These are phyloP conservation scores for Poecilobothrus nobilitatus DNA, from an alignment of 2,888 invertebrate species.

Conservation along the genomic window DNA sequence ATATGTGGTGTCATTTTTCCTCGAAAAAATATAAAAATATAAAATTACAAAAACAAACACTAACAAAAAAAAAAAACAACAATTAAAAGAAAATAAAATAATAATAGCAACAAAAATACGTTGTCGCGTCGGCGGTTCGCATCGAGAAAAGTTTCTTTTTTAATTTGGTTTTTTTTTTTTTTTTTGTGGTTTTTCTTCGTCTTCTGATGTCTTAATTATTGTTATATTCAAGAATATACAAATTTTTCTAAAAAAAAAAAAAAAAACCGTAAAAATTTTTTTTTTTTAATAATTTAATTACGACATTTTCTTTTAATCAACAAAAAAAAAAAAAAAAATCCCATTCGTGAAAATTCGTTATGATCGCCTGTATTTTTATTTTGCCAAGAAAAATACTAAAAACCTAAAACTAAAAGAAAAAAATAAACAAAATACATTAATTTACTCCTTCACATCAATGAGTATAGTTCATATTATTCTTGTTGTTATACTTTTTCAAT, in stretches of 20 bases:
- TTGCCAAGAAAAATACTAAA: not conserved
- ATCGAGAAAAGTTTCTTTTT: too few species aligned
- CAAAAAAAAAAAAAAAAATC: not conserved
- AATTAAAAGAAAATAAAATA: not conserved
- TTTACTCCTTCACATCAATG: too few species aligned
- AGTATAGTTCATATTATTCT: too few species aligned
- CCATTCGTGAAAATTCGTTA: not conserved
- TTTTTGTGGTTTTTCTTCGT: not conserved
- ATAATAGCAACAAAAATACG: not conserved
- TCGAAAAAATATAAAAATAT: not conserved
- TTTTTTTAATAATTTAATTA: constrained; percentile 4
- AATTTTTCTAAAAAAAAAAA: not conserved
- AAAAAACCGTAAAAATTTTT: not conserved
- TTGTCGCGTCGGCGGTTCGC: not conserved
- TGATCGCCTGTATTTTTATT: not conserved
- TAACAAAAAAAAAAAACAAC: not conserved
- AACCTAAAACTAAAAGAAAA: too few species aligned
- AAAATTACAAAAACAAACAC: not conserved
- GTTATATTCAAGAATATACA: not conserved
- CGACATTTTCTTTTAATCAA: constrained; percentile 1
- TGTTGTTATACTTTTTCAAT: too few species aligned
- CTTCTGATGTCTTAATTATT: not conserved
- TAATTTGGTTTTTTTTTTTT: too few species aligned
- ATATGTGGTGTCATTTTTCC: not conserved
- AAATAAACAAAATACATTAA: too few species aligned